Evolutionary conservation across 2,113 vertebrate species (phyloP).

Genomic region (Ctenodactylus gundi): DNA sequence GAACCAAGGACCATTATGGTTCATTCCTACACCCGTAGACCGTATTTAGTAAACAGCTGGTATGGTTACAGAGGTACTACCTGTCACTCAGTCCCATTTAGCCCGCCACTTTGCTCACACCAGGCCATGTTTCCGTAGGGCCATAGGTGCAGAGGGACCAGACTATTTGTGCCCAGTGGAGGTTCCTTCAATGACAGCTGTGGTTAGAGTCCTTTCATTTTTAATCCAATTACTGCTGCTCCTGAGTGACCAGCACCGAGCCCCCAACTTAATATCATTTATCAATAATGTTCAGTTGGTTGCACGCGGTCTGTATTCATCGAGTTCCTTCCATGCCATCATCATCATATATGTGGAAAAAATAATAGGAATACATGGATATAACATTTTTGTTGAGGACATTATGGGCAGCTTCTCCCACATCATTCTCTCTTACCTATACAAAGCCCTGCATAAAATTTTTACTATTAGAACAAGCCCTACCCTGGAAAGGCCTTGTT

Average conservation of each 20-base stretch:
- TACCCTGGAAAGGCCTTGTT: neutral
- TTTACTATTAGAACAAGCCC: neutral
- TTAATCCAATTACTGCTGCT: neutral
- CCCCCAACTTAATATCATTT: neutral
- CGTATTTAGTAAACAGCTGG: neutral
- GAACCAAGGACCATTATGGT: neutral
- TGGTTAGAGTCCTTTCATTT: neutral
- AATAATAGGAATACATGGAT: neutral
- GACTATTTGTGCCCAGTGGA: neutral
- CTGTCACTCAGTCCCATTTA: accelerated
- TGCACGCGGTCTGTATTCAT: neutral
- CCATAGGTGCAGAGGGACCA: too few species aligned
- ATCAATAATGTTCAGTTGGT: neutral
- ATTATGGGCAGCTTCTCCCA: neutral
- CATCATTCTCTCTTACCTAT: neutral
- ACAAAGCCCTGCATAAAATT: neutral
- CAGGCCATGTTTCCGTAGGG: neutral
- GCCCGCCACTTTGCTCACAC: neutral
- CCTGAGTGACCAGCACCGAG: neutral
- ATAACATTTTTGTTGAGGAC: neutral
- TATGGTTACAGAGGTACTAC: too few species aligned
- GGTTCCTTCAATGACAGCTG: neutral
- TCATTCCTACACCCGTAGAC: accelerated
- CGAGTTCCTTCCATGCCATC: neutral
- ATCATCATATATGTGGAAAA: neutral